Base-by-base conservation (phyloP, 2,888 invertebrate species). In the Cryptus viduatorius region DNA sequence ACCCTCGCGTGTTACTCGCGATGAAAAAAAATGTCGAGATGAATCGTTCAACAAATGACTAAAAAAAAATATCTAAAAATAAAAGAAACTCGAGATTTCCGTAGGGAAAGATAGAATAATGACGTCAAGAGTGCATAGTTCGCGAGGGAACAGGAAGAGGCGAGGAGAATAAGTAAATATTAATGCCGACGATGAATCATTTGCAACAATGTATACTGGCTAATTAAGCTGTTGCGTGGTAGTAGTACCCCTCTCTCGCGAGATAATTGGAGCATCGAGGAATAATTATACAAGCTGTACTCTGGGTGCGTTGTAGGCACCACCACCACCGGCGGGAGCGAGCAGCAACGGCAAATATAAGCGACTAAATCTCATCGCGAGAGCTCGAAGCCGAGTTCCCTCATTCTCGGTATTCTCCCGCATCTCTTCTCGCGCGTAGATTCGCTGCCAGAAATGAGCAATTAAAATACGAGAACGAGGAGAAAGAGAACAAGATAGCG, bases 241-340 rank as follows among this genome's bases (percentile, higher is more conserved):
- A 53, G 16, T 71, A 53, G 56, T 31, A 14, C 61, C 12, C 59
- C 42, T 56, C 56, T 37, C 14, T 56, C 56, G 48, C 10, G 48
- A 68, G 73, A 83, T 83, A 83, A 83, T 79, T 83, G 79, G 73
- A 79, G 73, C 42, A 79, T 65, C 53, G 53, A 59, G 53, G 77
- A 79, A 83, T 83, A 73, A 83, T 83, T 61, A 59, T 73, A 50
- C 56, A 61, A 42, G 67, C 42, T 16, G 24, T 29, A 48, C 68
- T 46, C 19, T 16, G 44, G 8, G 8, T 14, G 24, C 59, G 37
- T 37, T 37, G 37, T 8, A 37, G 37, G 37, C 37, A 37, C 37
- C 37, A 37, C 37, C 37, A 37, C 37, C 37, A 37, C 37, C 37
- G 7, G 24, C 53, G 8, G 19, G 10, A 24, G 56, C 56, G 19